Evolutionary conservation across 2,888 invertebrate genomes (phyloP), one percentile per base, ranked within the genome.

Genomic region (Perizoma flavofasciatum): DNA sequence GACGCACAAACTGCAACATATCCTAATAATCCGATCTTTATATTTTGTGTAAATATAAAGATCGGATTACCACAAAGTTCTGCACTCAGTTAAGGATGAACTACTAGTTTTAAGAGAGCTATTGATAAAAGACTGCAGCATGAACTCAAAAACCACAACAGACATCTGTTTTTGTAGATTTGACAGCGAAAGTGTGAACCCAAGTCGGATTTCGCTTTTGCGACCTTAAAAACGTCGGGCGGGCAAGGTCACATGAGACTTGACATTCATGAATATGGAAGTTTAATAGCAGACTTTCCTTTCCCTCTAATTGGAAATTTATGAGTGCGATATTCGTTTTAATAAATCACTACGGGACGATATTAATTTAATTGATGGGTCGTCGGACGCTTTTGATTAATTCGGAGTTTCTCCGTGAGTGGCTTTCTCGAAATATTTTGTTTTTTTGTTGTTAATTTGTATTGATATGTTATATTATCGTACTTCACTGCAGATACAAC

Each of bases 161-260:
- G 22, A 22, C 22, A 3, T 22, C 22, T 2, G 22, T 22, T 22
- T 22, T 22, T 22, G 22, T 22, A 22, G 22, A 3, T 22, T 22
- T 22, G 22, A 1, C 22, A 22, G 22, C 22, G 22, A 22, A 22
- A 22, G 22, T 22, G 22, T 22, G 22, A 22, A 22, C 22, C 22
- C 1, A 22, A 22, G 22, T 22, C 3, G 22, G 22, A 22, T 22
- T 22, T 37, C 37, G 7, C 72, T 78, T 81, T 75, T 77, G 69
- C 73, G 71, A 75, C 76, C 78, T 77, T 75, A 74, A 78, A 74
- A 43, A 9, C 22, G 37, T 10, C 44, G 34, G 6, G 11, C 46
- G 51, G 54, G 46, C 65, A 65, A 67, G 65, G 65, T 64, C 63
- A 64, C 44, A 10, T 59, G 61, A 55, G 49, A 44, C 56, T 41